Percentiles rank a stretch among this genome's conserved stretches.
phyloP scores from a whole-genome alignment of 64 coral and sea anemone genomes.

The Pocillopora damicornis region DNA sequence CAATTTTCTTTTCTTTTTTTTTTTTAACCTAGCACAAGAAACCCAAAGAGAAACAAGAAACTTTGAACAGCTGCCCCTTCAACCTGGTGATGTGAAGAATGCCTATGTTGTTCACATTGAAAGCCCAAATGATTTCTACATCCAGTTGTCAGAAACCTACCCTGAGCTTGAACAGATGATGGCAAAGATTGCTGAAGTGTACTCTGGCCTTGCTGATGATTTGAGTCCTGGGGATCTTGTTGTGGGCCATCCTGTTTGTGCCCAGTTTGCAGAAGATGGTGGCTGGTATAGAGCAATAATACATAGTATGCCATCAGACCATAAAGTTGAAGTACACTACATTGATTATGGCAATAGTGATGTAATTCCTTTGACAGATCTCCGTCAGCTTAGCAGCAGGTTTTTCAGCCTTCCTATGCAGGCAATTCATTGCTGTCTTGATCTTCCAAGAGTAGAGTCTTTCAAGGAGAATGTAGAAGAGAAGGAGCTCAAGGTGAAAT shows the following conservation, averaged over 20 bases:
- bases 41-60: not conserved
- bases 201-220: slow-evolving; percentile 39
- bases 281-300: slow-evolving; percentile 64
- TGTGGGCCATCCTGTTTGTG: slow-evolving; percentile 19
- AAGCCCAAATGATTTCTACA: slow-evolving; percentile 41
- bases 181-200: slow-evolving; percentile 28
- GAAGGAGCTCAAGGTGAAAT: slow-evolving; percentile 41
- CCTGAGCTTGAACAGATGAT: slow-evolving; percentile 45
- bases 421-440: slow-evolving; percentile 28
- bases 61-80: slow-evolving; percentile 11
- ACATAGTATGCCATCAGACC: slow-evolving; percentile 16
- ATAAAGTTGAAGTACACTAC: slow-evolving; percentile 50
- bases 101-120: slow-evolving; percentile 47
- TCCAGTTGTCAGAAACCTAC: slow-evolving; percentile 58
- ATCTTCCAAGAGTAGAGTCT: not conserved
- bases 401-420: slow-evolving; percentile 45
- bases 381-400: slow-evolving; percentile 47
- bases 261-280: slow-evolving; percentile 49
- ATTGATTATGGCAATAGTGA: slow-evolving; percentile 76
- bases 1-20: not conserved
- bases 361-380: slow-evolving; percentile 22
- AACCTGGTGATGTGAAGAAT: slow-evolving; percentile 5
- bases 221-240: slow-evolving; percentile 2
- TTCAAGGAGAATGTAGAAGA: slow-evolving; percentile 16
- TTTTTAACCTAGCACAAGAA: not conserved